Evolutionary conservation across 2,113 vertebrate species (phyloP), one percentile per base, ranked within the genome.

Genomic region (Atlantisia rogersi): DNA sequence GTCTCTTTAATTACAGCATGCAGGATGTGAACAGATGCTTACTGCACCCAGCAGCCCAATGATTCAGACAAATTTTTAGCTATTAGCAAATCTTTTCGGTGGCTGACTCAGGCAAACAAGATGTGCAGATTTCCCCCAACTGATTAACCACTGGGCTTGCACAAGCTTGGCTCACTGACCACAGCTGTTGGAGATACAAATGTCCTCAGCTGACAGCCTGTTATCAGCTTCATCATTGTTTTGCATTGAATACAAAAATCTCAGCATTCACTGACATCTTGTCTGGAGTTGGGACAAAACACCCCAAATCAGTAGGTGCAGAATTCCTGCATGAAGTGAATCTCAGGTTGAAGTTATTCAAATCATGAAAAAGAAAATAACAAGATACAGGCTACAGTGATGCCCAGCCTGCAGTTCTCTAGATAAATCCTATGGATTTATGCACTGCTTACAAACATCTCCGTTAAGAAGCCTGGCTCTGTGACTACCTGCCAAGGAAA

Each of bases 61-160:
- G 71, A 68, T 55, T 88, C 86, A 79, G 78, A 20, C 76, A 95
- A 93, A 94, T 64, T 77, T 95, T 76, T 18, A 75, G 69, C 52
- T 86, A 58, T 78, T 82, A 89, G 83, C 85, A 84, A 9, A 78
- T 82, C 80, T 64, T 96, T 94, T 89, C 84, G 65, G 37, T 87
- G 60, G 88, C 92, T 95, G 89, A 96, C 73, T 96, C 95, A 80
- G 63, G 53, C 96, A 88, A 95, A 90, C 88, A 12, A 87, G 42
- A 92, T 59, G 55, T 69, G 76, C 82, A 84, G 59, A 92, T 87
- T 94, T 73, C 73, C 90, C 17, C n/a, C 35, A 90, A 0, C 58
- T 96, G 92, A 96, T 75, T 78, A 75, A 89, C 85, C 91, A 81
- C 56, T 74, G 75, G 32, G 60, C 65, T 74, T 63, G 65, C 70